A percentile compares a stretch with the other conserved stretches of the same genome.
These are phyloP conservation scores for Phaethornis superciliosus DNA, from an alignment of 2,113 vertebrate genomes.

Conservation along the genomic window DNA sequence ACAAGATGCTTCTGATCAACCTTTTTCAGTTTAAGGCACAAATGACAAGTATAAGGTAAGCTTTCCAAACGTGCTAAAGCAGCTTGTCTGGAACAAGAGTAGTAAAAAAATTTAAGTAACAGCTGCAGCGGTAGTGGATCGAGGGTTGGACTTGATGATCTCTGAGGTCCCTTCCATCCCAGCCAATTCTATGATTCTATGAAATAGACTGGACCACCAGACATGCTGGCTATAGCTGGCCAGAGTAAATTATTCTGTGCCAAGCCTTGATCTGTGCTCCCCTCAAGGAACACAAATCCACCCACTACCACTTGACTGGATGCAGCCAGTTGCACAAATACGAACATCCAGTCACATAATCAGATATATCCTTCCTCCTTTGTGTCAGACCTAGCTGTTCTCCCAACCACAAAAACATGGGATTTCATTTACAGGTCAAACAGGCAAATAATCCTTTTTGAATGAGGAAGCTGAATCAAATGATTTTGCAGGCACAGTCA, in stretches of 20 bases:
- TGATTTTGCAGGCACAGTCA: not conserved
- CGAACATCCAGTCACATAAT: not conserved
- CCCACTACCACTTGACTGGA: not conserved
- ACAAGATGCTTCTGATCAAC: not conserved
- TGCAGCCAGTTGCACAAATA: not conserved
- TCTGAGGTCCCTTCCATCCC: too few relatives aligned
- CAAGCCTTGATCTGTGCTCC: not conserved
- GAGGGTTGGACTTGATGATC: too few relatives aligned
- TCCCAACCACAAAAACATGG: not conserved
- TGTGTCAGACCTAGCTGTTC: not conserved
- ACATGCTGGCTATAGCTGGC: not conserved
- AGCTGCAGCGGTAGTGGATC: too few relatives aligned
- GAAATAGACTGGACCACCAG: not conserved
- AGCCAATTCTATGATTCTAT: too few relatives aligned
- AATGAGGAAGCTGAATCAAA: not conserved
- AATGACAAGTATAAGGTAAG: not conserved
- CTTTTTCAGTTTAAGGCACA: not conserved
- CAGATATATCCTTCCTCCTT: not conserved
- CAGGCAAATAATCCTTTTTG: not conserved
- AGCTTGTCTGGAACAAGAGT: not conserved
- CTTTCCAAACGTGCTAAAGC: not conserved
- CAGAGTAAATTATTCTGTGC: not conserved
- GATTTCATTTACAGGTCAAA: not conserved
- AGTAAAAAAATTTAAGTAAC: too few relatives aligned
- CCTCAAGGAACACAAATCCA: not conserved